Base-by-base conservation (phyloP, 2,888 invertebrate species). In the Ormyrus nitidulus region DNA sequence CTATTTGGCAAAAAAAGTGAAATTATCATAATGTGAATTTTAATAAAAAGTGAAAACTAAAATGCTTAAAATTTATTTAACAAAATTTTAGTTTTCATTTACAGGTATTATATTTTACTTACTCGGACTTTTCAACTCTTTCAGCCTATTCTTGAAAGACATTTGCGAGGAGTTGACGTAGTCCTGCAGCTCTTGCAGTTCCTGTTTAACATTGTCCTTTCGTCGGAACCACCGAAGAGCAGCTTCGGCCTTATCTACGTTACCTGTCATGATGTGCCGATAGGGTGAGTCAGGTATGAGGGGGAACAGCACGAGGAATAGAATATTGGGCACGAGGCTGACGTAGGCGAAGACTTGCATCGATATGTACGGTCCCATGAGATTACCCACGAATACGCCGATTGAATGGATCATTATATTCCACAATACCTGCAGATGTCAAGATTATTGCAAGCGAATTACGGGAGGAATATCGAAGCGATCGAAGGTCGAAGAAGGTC, bases 271-370 rank as follows among this genome's bases (percentile, higher is more conserved):
- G 13, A 89, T 84, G 79, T 88, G 84, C 81, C 88, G 86, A 81
- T 90, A 87, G n/a, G 90, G 90, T n/a, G 90, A 88, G 79, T 90
- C 90, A 10, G 90, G 90, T 73, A 89, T 86, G 62, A 87, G 51
- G 6, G 86, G 84, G 84, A 90, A 89, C 51, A 89, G 82, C 44
- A 85, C 74, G 34, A 89, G 82, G 83, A 88, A 90, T 62, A 87
- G 80, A 34, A 86, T 83, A 72, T 86, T 88, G 69, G 86, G 86
- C 4, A 86, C 81, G 59, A 90, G 85, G 69, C 86, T 85, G 64
- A 87, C 84, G 84, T 87, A 89, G 6, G 86, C 86, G 80, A 86
- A 90, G 76, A 86, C 77, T 71, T 86, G 84, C 87, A 90, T 87
- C 19, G 88, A 84, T 59, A 90, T 76, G 82, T 88, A 88, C n/a